Percentiles rank a stretch among this genome's conserved stretches.
Evolutionary conservation across 2,888 invertebrate species (phyloP).

Genomic region (Limnephilus marmoratus): DNA sequence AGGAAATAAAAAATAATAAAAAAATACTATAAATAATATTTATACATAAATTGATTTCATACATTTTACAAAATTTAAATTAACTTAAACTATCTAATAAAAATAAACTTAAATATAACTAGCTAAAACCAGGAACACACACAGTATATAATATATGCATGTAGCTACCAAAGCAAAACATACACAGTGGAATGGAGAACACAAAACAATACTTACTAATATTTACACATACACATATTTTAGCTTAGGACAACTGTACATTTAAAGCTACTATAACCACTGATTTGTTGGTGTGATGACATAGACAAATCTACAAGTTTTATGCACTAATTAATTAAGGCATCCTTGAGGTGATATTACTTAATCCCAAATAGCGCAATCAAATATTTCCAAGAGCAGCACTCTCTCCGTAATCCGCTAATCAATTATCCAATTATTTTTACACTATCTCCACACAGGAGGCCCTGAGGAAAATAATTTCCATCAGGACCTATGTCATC

Average conservation of each 20-base stretch:
- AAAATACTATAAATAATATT: conserved; percentile 54
- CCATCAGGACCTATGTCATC: no score
- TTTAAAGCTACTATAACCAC: neutral
- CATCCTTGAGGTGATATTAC: neutral
- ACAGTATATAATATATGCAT: conserved; percentile 42
- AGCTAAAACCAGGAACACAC: conserved; percentile 62
- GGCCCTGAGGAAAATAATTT: no score
- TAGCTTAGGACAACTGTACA: conserved; percentile 61
- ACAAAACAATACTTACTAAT: neutral
- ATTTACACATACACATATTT: conserved; percentile 14
- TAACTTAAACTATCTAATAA: conserved; percentile 29
- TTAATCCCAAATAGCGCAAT: no score
- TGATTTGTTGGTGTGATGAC: neutral
- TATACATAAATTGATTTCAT: conserved; percentile 43
- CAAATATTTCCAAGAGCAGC: no score
- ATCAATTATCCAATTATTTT: no score
- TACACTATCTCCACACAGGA: no score
- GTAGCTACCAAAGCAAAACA: neutral
- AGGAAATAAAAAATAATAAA: conserved; percentile 16
- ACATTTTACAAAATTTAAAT: conserved; percentile 52
- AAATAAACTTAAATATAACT: conserved; percentile 50
- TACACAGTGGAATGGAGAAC: conserved; percentile 33
- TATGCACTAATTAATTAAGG: no score
- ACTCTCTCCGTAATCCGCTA: no score
- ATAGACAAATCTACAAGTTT: neutral